These are phyloP conservation scores for Rhinella marina DNA, from an alignment of 2,797 vertebrate species.

Conservation along the genomic window DNA sequence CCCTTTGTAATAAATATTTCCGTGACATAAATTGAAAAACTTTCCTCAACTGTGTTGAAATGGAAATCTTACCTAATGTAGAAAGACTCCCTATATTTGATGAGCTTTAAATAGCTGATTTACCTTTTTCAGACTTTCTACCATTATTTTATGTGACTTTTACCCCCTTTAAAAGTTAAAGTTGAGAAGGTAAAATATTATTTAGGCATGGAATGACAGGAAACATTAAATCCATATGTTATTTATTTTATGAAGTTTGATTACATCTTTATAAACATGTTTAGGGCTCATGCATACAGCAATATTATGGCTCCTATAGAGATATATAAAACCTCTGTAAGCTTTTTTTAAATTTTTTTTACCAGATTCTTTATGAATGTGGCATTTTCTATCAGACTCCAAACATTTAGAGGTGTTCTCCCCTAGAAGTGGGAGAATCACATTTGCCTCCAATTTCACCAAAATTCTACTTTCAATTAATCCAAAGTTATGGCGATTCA, in stretches of 20 bases:
- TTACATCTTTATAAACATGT: not conserved
- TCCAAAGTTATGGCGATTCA: too few species aligned
- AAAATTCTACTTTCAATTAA: too few species aligned
- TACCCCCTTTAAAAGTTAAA: not conserved
- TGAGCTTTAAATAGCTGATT: constrained; percentile 37
- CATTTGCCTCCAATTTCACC: too few species aligned
- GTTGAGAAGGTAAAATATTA: constrained; percentile 1
- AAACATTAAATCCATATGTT: not conserved
- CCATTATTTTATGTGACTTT: not conserved
- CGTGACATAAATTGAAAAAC: constrained; percentile 43
- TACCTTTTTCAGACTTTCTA: not conserved
- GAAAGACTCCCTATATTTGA: constrained; percentile 37
- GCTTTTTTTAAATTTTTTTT: not conserved
- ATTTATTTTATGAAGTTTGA: not conserved
- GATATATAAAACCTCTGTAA: not conserved
- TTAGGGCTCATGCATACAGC: not conserved
- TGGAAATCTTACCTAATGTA: constrained; percentile 37
- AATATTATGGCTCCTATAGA: not conserved
- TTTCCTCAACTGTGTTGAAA: constrained; percentile 40
- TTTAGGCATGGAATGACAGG: not conserved
- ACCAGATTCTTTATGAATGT: not conserved
- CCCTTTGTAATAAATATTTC: constrained; percentile 47
- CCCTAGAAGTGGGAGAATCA: too few species aligned
- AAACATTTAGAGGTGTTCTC: too few species aligned
- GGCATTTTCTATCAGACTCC: too few species aligned